Conservation (phyloP, 2,888 invertebrate genomes). For the Acrocera orbiculus region DNA sequence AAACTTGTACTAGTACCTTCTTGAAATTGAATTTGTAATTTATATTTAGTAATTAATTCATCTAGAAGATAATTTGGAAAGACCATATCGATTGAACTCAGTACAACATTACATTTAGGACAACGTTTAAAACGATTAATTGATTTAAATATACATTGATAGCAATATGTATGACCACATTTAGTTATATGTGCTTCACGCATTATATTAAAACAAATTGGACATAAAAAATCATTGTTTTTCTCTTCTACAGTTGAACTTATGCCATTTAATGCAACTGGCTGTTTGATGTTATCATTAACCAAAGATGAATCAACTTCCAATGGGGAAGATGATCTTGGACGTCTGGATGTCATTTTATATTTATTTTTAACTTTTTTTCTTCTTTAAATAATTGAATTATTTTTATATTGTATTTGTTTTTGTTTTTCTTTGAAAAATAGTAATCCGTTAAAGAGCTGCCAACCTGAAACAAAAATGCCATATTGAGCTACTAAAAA, state of each 20-base stretch:
- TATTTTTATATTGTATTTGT: not conserved
- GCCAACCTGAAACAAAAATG: slow-evolving; percentile 15
- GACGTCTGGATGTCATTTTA: slow-evolving; percentile 8
- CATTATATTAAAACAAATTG: slow-evolving; percentile 77
- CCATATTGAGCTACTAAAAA: too few relatives aligned
- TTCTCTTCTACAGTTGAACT: slow-evolving; percentile 33
- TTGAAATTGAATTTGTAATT: slow-evolving; percentile 30
- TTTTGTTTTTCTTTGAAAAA: not conserved
- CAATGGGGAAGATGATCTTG: slow-evolving; percentile 8
- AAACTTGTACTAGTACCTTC: slow-evolving; percentile 18
- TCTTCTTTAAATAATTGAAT: not conserved
- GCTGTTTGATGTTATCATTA: slow-evolving; percentile 7
- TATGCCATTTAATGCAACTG: slow-evolving; percentile 25
- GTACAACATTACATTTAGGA: slow-evolving; percentile 62
- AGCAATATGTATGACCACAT: slow-evolving; percentile 87
- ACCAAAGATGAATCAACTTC: slow-evolving; percentile 1
- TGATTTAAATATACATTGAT: slow-evolving; percentile 54
- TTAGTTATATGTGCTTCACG: slow-evolving; percentile 80
- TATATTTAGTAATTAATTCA: slow-evolving; percentile 59
- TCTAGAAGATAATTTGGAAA: slow-evolving; percentile 77
- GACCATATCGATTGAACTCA: slow-evolving; percentile 52
- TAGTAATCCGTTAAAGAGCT: slow-evolving; percentile 8
- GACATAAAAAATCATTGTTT: slow-evolving; percentile 43
- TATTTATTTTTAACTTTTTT: not conserved
- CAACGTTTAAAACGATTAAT: slow-evolving; percentile 51